Evolutionary conservation across 2,797 vertebrate genomes (phyloP).

Genomic region (Psittacula derbiana): DNA sequence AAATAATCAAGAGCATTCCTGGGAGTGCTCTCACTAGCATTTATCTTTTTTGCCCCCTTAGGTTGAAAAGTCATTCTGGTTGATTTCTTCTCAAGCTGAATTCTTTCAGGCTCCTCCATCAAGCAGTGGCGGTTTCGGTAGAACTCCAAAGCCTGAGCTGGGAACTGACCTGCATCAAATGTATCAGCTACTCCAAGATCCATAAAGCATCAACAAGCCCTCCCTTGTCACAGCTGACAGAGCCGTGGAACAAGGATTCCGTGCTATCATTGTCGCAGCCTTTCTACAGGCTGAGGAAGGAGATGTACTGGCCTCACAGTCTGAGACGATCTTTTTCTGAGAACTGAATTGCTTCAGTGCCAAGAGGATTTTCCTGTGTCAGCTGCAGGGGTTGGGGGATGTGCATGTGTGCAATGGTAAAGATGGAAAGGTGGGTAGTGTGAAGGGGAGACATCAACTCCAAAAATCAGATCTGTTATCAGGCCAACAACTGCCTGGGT

Average conservation of each 20-base stretch:
- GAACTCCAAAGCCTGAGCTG: neutral
- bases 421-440: neutral
- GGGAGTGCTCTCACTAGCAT: neutral
- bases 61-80: neutral
- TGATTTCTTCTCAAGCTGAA: neutral
- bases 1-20: neutral
- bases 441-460: neutral
- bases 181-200: neutral
- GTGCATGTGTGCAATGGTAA: fast-evolving
- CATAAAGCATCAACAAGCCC: neutral
- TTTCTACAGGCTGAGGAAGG: neutral
- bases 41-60: neutral
- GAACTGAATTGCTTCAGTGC: neutral
- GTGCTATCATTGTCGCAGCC: neutral
- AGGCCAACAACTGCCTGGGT: neutral
- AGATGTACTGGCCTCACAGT: neutral
- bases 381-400: fast-evolving
- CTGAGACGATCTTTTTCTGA: neutral
- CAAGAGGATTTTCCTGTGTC: neutral
- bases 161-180: neutral
- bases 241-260: neutral
- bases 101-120: neutral
- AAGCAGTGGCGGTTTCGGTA: neutral
- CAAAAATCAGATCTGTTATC: neutral
- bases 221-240: neutral